Base-by-base conservation (phyloP, 2,797 vertebrate species). In the Pempheris klunzingeri region DNA sequence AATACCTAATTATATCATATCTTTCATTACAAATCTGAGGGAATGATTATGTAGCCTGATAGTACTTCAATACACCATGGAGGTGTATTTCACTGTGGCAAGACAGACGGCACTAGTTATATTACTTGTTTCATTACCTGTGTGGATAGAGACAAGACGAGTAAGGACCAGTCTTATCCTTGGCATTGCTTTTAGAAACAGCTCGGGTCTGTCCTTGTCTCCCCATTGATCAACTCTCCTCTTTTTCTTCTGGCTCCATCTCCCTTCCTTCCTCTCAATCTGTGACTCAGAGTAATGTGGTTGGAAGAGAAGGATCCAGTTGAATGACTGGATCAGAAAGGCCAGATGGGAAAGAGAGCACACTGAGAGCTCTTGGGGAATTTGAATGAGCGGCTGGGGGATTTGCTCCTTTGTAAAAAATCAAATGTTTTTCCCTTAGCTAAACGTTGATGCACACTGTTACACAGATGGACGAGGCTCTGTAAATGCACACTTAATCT, bases 381-480 rank as follows among this genome's bases (percentile, higher is more conserved):
- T 82, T 57, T 58, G 11, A 69, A 81, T 77, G 64, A 80, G 69
- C 22, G 5, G n/a, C 43, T 55, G 4, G 71, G n/a, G 71, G 64
- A 81, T 85, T 81, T 72, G 66, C 58, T 70, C 60, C 54, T 72
- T 77, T 77, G 59, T 74, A 82, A 67, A 77, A 79, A 71, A 43
- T 67, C 20, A 7, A 74, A 82, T 82, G 74, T 67, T 79, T 81
- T 71, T 47, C 68, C 47, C 73, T 46, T 39, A 47, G 58, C 65
- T 78, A 65, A 84, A 78, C 78, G 74, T 80, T 50, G 57, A 84
- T 66, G 70, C 74, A 81, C 53, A 75, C 71, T 74, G 69, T 83
- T 75, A 82, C 58, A 86, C 80, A 84, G 81, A 86, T 78, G 81
- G 85, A 80, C 10, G 39, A 70, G 30, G 68, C 67, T 82, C 49